Evolutionary conservation across 92 coral and sea anemone genomes (phyloP), one percentile per base, ranked within the genome.

Genomic region (Umimayanthus chanpuru): DNA sequence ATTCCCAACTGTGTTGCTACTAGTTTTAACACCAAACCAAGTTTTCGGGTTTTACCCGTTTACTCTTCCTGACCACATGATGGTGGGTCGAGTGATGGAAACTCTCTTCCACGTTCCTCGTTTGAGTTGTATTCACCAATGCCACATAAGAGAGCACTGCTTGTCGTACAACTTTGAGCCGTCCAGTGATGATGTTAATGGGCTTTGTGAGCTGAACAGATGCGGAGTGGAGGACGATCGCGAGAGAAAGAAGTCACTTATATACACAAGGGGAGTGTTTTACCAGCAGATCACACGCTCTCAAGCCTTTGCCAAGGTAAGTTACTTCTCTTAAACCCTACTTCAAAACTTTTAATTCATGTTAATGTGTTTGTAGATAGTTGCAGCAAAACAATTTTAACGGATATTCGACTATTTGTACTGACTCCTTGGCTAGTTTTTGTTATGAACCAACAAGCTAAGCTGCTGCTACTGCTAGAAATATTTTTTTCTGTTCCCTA

Each of bases 221-320:
- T 88, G 90, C 49, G 90, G 90, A 0, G 20, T 88, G 55, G 85
- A 88, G 18, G 20, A 79, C 6, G 11, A 50, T n/a, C 7, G 43
- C 21, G 75, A 36, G 18, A 29, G 32, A 10, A 76, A 16, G 29
- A 77, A 65, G 80, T 47, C 77, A 14, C 40, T 88, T 28, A 85
- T 88, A 28, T 77, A 77, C 56, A 36, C 79, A 25, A 82, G 76
- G 55, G 90, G 90, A 39, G n/a, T 25, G 39, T 70, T 88, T 2
- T 88, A 56, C 49, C 90, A 88, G 39, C 90, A 88, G 73, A 68
- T 88, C 78, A 88, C 58, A 53, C 85, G 79, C 3, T 56, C 65
- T 56, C 65, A 56, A 56, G 65, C 65, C 65, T 15, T 56, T 56
- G 65, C 11, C 65, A 56, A 56, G 65, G 65, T 56, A 56, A 9